Base-by-base conservation (phyloP, 2,888 invertebrate species). In the Andrena fulva region DNA sequence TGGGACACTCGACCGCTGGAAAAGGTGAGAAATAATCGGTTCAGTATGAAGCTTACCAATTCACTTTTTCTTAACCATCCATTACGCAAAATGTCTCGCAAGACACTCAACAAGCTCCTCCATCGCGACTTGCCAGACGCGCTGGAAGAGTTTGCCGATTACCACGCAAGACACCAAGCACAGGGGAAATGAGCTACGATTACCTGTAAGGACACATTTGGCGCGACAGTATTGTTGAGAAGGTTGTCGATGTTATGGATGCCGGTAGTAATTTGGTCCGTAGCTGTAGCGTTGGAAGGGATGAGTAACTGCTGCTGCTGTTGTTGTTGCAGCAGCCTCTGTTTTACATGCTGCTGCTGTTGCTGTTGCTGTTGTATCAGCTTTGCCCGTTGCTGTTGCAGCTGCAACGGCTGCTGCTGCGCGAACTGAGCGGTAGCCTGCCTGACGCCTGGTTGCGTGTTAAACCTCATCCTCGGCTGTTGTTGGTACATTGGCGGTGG, bases 201-300 rank as follows among this genome's bases (percentile, higher is more conserved):
- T 91, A 95, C 95, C 93, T 97, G 97, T 86, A 98, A 95, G 82
- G 98, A 96, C 72, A 99, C 98, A 94, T 99, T 99, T 70, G 98
- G 98, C 74, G 98, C 98, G 84, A 98, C 97, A 66, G 97, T 97
- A 90, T 97, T 97, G 92, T 97, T 97, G 91, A 98, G 95, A 89
- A 99, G 95, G 83, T 97, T 97, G 92, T 97, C 97, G 90, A 98
- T 97, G 91, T 97, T 98, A 85, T 95, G 95, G 87, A 96, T 94
- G 70, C 94, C 94, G 59, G 95, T 94, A 81, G 94, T 94, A 83
- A 95, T 94, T 92, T 95, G 95, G 87, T 95, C 95, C 82, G 95
- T 94, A 52, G 96, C 95, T 84, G 96, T 96, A 77, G 97, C 97
- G 93, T 96, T 97, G 92, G 97, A 97, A 72, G 97, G 96, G 90